Base-by-base conservation (phyloP, 1,140 invertebrate species). In the Galleria mellonella region DNA sequence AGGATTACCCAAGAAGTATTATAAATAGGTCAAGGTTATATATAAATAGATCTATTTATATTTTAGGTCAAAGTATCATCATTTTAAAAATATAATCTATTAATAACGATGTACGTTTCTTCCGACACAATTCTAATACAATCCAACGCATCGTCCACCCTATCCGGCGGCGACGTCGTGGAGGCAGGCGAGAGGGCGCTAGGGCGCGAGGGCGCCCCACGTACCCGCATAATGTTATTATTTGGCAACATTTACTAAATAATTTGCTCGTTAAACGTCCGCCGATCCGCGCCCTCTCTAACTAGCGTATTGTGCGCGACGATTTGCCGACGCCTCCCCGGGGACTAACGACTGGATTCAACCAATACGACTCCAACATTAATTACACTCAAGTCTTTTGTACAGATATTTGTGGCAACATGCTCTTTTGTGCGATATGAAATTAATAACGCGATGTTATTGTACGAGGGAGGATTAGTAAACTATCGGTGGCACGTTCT, bases 241-340 rank as follows among this genome's bases (percentile, higher is more conserved):
- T 82, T 84, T 82, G 75, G 72, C 70, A 81, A 82, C 81, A 81
- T 84, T 84, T 82, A 84, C 72, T 81, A 81, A 84, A 82, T 83
- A 79, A 84, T 84, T 82, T 75, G 72, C 74, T 82, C 81, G 81
- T 82, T 82, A 84, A 82, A 81, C 72, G 72, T 65, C 72, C 46
- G 73, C 73, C 66, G 74, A 76, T 75, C 48, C 46, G 43, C 45
- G 36, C 64, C 55, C 62, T 56, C 61, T 62, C 70, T 82, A 82
- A 83, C 77, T 83, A 82, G 65, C 50, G 75, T 66, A 82, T 82
- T 83, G 79, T 83, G 63, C 60, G 28, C 38, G 43, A 23, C 53
- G 55, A 55, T 58, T 58, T 51, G 47, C 40, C 45, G 40, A 44
- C 56, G 29, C 56, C 66, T 67, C 73, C 74, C 67, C 32, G 30